These are phyloP conservation scores for Heteractis magnifica DNA, from an alignment of 92 coral and sea anemone genomes.

Conservation along the genomic window DNA sequence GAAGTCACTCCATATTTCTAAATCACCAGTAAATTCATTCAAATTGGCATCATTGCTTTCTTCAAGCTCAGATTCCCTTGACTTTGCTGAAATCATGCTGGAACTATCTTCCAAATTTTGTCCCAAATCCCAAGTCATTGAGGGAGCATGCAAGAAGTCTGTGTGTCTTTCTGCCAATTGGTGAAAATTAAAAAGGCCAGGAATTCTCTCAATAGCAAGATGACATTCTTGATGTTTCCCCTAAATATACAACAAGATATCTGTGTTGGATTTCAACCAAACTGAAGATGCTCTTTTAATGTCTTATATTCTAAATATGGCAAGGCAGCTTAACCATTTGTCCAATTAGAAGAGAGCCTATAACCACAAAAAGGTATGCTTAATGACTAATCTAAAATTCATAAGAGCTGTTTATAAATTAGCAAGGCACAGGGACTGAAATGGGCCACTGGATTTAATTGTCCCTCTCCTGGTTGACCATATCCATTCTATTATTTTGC, in stretches of 20 bases:
- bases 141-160: constrained; percentile 24
- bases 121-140: constrained; percentile 21
- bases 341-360: constrained; percentile 26
- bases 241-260: constrained; percentile 29
- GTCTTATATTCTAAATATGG: constrained; percentile 14
- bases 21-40: constrained; percentile 41
- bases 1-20: constrained; percentile 60
- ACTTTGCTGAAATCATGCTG: neutral
- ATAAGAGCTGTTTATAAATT: neutral
- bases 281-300: neutral
- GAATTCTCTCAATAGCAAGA: constrained; percentile 17
- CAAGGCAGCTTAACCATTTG: constrained; percentile 15
- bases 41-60: constrained; percentile 19
- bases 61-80: constrained; percentile 9
- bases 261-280: constrained; percentile 2
- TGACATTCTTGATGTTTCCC: constrained; percentile 21
- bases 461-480: too few species aligned
- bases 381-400: neutral
- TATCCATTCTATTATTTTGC: too few species aligned
- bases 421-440: neutral
- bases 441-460: neutral
- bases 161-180: constrained; percentile 32
- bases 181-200: constrained; percentile 43
- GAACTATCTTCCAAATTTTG: constrained; percentile 14
- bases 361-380: constrained; percentile 17